Percentiles rank a stretch among this genome's conserved stretches.
Evolutionary conservation across 2,113 vertebrate species (phyloP).

Genomic region (Dissostichus mawsoni): DNA sequence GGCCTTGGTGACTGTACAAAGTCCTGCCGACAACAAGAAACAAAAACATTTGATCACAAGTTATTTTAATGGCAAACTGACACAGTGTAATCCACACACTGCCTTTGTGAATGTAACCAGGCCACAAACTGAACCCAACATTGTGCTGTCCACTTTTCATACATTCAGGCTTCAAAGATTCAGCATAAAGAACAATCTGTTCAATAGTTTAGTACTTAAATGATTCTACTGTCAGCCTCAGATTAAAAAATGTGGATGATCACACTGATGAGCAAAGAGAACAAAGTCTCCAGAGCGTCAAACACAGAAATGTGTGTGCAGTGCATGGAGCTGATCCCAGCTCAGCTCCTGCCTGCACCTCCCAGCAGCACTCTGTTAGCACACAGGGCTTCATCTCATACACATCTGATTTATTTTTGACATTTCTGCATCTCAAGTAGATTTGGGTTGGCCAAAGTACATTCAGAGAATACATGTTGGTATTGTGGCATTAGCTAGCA

Average conservation of each 20-base stretch:
- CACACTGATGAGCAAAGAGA: constrained; percentile 12
- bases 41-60: constrained; percentile 7
- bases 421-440: not conserved
- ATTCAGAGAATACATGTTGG: constrained; percentile 28
- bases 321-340: constrained; percentile 64
- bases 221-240: not conserved
- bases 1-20: too few species aligned
- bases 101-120: constrained; percentile 1
- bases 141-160: constrained; percentile 25
- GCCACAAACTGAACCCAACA: constrained; percentile 5
- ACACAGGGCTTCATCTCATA: not conserved
- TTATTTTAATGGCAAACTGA: constrained; percentile 46
- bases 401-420: not conserved
- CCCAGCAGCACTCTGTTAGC: not conserved
- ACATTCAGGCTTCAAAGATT: constrained; percentile 27
- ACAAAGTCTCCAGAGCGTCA: constrained; percentile 31
- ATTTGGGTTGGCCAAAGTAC: constrained; percentile 20
- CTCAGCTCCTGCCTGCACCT: constrained; percentile 42
- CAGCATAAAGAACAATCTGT: not conserved
- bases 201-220: not conserved
- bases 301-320: constrained; percentile 27
- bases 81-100: constrained; percentile 34
- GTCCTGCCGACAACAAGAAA: not conserved
- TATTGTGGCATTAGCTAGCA: constrained; percentile 20
- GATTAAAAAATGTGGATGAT: constrained; percentile 4